Conservation (phyloP, 2,888 invertebrate genomes). For the Dysmachus trigonus region DNA sequence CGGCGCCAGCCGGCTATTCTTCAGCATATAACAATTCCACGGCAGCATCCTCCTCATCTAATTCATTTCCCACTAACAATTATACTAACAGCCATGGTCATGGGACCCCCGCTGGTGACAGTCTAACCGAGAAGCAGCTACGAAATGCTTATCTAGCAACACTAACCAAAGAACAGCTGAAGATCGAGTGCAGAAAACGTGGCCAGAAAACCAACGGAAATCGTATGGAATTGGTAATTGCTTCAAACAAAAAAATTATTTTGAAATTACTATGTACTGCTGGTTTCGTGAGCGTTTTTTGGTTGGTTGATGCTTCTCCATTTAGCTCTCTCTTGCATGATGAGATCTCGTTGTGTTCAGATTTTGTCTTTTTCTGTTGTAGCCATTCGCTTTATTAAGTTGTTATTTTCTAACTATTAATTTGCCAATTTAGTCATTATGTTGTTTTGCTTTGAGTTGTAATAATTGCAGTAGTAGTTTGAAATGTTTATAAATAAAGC, state of each 20-base stretch:
- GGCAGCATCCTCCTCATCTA: slow-evolving; percentile 37
- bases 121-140: slow-evolving; percentile 54
- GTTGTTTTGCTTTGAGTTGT: not conserved
- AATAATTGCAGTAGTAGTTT: not conserved
- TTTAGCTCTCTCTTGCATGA: not conserved
- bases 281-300: slow-evolving; percentile 29
- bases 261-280: not conserved
- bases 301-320: not conserved
- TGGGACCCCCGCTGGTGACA: slow-evolving; percentile 20
- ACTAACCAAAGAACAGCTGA: slow-evolving; percentile 76
- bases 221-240: slow-evolving; percentile 75
- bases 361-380: not conserved
- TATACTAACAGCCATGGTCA: not conserved
- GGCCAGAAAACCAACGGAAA: slow-evolving; percentile 76
- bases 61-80: slow-evolving; percentile 24
- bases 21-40: slow-evolving; percentile 40
- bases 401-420: not conserved
- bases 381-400: not conserved
- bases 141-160: slow-evolving; percentile 65
- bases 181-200: slow-evolving; percentile 73
- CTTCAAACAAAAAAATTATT: not conserved
- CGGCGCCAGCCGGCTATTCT: not conserved
- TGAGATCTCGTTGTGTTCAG: not conserved
- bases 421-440: not conserved
- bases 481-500: not conserved